Evolutionary conservation across 2,888 invertebrate genomes (phyloP).

Genomic region (Mylabris sibirica): DNA sequence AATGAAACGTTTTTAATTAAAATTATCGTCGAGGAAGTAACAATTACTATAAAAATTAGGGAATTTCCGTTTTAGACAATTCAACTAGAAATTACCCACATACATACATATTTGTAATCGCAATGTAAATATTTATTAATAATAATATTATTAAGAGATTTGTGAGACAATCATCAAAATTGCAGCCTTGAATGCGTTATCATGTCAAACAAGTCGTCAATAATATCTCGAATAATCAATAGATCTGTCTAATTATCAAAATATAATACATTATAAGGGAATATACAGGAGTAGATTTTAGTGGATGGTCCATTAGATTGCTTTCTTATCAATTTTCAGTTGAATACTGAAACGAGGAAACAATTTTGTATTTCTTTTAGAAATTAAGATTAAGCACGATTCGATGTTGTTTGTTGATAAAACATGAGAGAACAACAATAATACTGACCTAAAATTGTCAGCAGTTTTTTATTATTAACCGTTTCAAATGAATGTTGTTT

Average conservation of each 20-base stretch:
- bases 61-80: not conserved
- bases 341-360: too few species aligned
- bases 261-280: too few species aligned
- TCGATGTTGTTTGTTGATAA: not conserved
- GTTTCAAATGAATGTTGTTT: not conserved
- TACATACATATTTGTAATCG: too few species aligned
- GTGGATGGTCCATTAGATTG: too few species aligned
- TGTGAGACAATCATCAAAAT: not conserved
- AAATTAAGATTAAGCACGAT: not conserved
- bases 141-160: too few species aligned
- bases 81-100: too few species aligned
- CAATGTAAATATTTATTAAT: too few species aligned
- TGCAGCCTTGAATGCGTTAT: not conserved
- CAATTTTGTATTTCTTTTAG: not conserved
- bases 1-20: not conserved
- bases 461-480: not conserved
- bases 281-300: too few species aligned
- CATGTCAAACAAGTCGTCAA: too few species aligned
- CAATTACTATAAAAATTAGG: not conserved
- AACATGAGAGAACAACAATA: not conserved
- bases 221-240: too few species aligned
- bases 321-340: too few species aligned
- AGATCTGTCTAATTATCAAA: too few species aligned
- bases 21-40: not conserved
- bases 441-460: not conserved